Base-by-base conservation (phyloP, 2,113 vertebrate species). In the Hiodon tergisus region DNA sequence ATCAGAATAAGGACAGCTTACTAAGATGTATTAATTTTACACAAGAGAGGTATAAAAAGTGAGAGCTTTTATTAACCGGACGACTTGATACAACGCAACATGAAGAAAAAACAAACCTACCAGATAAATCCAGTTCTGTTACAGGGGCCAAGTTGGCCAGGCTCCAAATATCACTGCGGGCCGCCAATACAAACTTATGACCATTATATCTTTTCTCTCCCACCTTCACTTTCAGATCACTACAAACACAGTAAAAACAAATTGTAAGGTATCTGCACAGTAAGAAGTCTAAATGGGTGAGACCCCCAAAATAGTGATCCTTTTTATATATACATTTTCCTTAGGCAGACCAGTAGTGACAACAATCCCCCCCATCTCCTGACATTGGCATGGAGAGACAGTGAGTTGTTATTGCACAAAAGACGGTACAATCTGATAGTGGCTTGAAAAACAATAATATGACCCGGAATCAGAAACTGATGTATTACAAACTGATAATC, bases 131-230 rank as follows among this genome's bases (percentile, higher is more conserved):
- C 85, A 99, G 88, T 83, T 97, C 94, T 63, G 92, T 82, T 6
- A 91, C 94, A 14, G 94, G 91, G 68, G 93, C 90, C 76, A 99
- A 83, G 87, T 85, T 98, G 81, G 90, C 83, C 73, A 97, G 89
- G 76, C 95, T 98, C 97, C 97, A 99, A 14, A 83, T 78, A 51
- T 99, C 97, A 50, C 94, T 98, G 75, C 96, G 96, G 2, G 97
- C 96, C 0, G 97, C 97, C 90, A 99, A 83, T 54, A 99, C 95
- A 86, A 99, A 99, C 86, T 98, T 99, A 85, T 99, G 97, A 78
- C 94, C 96, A 2, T 67, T 86, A 82, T 98, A 88, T 69, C 66
- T 78, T 74, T 88, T 86, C 73, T 86, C 90, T 59, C 92, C 91
- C 69, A 99, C 90, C 80, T 94, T 97, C 83, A 98, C 93, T 85